A percentile compares a stretch with the other conserved stretches of the same genome.
phyloP scores from a whole-genome alignment of 2,888 invertebrate species.

The Drosophila antonietae region DNA sequence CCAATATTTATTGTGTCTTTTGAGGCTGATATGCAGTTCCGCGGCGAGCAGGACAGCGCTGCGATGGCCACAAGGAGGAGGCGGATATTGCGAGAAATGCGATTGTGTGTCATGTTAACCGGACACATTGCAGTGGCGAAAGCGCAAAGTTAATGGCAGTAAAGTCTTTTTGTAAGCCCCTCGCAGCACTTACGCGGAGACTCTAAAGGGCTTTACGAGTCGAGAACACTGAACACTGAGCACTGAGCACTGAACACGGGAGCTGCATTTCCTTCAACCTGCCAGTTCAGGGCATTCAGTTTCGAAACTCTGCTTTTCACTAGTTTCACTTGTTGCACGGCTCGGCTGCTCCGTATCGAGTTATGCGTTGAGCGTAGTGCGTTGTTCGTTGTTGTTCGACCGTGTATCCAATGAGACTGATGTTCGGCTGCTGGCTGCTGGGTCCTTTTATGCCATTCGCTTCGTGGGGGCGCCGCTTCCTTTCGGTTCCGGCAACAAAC shows the following conservation, averaged over 20 bases:
- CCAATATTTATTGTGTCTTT: constrained; percentile 87
- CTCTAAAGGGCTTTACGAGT: constrained; percentile 24
- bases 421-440: constrained; percentile 27
- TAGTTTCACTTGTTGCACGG: constrained; percentile 46
- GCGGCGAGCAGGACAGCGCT: constrained; percentile 27
- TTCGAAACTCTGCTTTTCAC: constrained; percentile 10
- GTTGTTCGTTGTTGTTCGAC: constrained; percentile 32
- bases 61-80: constrained; percentile 19
- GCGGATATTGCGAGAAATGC: constrained; percentile 31
- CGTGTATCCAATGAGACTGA: constrained; percentile 54
- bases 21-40: constrained; percentile 19
- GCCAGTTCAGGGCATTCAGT: constrained; percentile 9
- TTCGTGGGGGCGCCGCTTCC: constrained; percentile 54
- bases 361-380: not conserved
- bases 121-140: constrained; percentile 33
- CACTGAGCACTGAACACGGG: constrained; percentile 8
- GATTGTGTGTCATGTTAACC: constrained; percentile 39
- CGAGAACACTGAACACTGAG: constrained; percentile 7
- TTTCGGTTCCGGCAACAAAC: constrained; percentile 45
- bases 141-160: constrained; percentile 49
- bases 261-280: not conserved
- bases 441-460: constrained; percentile 61
- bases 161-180: constrained; percentile 51
- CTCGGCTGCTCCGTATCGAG: not conserved
- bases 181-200: constrained; percentile 24